Percentiles rank a stretch among this genome's conserved stretches.
These are phyloP conservation scores for Listronotus bonariensis DNA, from an alignment of 1,140 invertebrate species.

Conservation along the genomic window DNA sequence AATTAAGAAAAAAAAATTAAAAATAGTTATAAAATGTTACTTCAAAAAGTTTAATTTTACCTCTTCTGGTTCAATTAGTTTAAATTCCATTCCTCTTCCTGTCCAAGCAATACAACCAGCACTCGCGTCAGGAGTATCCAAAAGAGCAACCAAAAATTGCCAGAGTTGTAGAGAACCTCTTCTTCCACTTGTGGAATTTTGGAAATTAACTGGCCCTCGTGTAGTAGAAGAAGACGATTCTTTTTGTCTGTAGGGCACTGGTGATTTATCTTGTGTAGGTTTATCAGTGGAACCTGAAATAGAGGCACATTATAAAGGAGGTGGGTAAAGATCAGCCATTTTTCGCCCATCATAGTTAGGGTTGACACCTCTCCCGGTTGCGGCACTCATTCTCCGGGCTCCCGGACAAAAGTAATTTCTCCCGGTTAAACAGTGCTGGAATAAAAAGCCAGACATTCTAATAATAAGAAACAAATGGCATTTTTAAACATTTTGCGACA, in stretches of 20 bases:
- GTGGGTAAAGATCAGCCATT: too few relatives aligned
- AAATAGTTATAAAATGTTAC: too few relatives aligned
- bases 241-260: background rate
- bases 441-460: too few relatives aligned
- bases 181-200: constrained; percentile 57
- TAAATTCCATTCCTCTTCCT: constrained; percentile 91
- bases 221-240: background rate
- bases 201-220: background rate
- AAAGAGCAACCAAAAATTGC: constrained; percentile 90
- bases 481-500: too few relatives aligned
- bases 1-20: too few relatives aligned
- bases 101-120: constrained; percentile 94
- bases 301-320: background rate
- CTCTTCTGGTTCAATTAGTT: constrained; percentile 93
- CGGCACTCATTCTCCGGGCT: too few relatives aligned
- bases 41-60: too few relatives aligned
- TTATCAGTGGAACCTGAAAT: constrained; percentile 18
- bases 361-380: too few relatives aligned
- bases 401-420: too few relatives aligned
- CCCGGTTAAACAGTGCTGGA: too few relatives aligned
- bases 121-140: constrained; percentile 81
- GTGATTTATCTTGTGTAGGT: background rate
- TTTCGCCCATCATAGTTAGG: too few relatives aligned
- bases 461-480: too few relatives aligned
- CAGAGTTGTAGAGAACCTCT: constrained; percentile 89